Percentiles rank a stretch among this genome's conserved stretches.
These are phyloP conservation scores for Platygyra sinensis DNA, from an alignment of 64 coral and sea anemone species.

Conservation along the genomic window DNA sequence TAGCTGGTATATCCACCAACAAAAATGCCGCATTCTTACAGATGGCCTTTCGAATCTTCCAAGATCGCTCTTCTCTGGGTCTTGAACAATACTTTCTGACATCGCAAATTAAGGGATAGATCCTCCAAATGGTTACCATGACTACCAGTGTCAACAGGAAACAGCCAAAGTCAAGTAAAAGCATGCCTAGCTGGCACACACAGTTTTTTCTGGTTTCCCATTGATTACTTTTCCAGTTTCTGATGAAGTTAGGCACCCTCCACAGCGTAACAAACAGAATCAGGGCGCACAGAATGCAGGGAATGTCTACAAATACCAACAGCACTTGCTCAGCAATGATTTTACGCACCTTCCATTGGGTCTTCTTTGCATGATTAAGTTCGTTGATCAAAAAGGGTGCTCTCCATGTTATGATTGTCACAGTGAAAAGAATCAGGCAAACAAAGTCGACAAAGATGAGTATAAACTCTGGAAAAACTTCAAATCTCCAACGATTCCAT, in stretches of 20 bases:
- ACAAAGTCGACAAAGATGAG: slow-evolving; percentile 79
- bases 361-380: slow-evolving; percentile 34
- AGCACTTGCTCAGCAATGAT: slow-evolving; percentile 58
- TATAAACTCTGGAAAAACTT: slow-evolving; percentile 72
- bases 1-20: slow-evolving; percentile 91
- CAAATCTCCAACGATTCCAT: slow-evolving; percentile 83
- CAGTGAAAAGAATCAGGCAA: slow-evolving; percentile 68
- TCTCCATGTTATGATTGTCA: slow-evolving; percentile 93
- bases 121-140: slow-evolving; percentile 82
- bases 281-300: slow-evolving; percentile 90
- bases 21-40: slow-evolving; percentile 86
- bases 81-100: slow-evolving; percentile 68
- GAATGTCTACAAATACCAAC: slow-evolving; percentile 92
- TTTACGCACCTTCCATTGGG: slow-evolving; percentile 58
- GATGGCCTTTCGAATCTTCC: slow-evolving; percentile 90
- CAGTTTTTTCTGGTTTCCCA: slow-evolving; percentile 87
- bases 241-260: slow-evolving; percentile 89
- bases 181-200: slow-evolving; percentile 64
- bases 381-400: slow-evolving; percentile 66
- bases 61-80: slow-evolving; percentile 56
- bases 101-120: slow-evolving; percentile 80
- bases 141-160: slow-evolving; percentile 72
- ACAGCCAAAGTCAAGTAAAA: slow-evolving; percentile 82
- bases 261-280: slow-evolving; percentile 84
- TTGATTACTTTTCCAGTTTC: slow-evolving; percentile 73